Base-by-base conservation (phyloP, 2,113 vertebrate species). In the Tragelaphus buxtoni region DNA sequence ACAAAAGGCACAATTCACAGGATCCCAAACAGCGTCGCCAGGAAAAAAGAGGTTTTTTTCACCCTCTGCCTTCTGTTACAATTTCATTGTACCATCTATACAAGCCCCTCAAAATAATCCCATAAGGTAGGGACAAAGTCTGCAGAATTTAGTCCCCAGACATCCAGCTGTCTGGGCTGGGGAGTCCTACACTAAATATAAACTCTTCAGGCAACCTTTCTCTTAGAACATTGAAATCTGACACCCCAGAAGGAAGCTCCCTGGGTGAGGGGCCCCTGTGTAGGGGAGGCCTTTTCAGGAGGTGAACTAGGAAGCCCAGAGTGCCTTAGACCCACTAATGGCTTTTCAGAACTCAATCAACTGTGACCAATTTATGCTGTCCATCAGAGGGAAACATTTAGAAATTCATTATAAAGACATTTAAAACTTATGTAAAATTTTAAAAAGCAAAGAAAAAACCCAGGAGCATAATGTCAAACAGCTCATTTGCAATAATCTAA, bases 121-220 rank as follows among this genome's bases (percentile, higher is more conserved):
- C 45, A 93, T 80, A 95, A 97, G 32, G 82, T n/a, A 72, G 95
- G 86, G 16, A 83, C 83, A 55, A 97, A 89, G 28, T 95, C 88
- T 96, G 79, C 74, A 90, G 90, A 87, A 93, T 10, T 95, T 74
- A 90, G 84, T 92, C 42, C 81, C 84, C 74, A 93, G 63, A 58
- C 53, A 85, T 49, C 60, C 94, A 96, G 80, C 96, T 97, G 92
- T 96, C 53, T 69, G 47, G 1, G 3, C 45, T 39, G 16, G 53
- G n/a, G 55, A 93, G 47, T 96, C 95, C 95, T 55, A 92, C 51
- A 90, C 83, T 96, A 96, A 97, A 96, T 95, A 96, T 92, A 97
- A 72, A 87, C 35, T 39, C n/a, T 80, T 35, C 58, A 90, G 42
- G 83, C 83, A 95, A 80, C 90, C 42, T 95, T 45, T 83, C 94